Evolutionary conservation across 2,797 vertebrate genomes (phyloP).

Genomic region (Mareca penelope): DNA sequence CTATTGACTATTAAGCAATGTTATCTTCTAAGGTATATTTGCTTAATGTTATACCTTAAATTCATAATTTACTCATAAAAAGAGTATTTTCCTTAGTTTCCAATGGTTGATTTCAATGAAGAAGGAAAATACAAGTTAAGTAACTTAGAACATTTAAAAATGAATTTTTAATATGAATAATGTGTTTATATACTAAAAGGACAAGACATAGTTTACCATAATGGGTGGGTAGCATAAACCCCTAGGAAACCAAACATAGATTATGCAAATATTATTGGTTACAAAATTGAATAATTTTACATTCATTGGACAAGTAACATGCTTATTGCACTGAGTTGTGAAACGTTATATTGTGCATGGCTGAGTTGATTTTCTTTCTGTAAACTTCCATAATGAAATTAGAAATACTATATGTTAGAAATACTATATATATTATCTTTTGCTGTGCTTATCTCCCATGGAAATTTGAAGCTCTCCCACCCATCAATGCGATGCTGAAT

Average conservation of each 20-base stretch:
- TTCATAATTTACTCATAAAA: not conserved
- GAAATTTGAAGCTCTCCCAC: not conserved
- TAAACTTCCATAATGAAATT: not conserved
- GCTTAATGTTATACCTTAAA: not conserved
- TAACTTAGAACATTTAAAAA: not conserved
- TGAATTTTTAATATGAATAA: not conserved
- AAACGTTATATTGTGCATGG: not conserved
- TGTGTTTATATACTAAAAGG: not conserved
- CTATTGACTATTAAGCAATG: not conserved
- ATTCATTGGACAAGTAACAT: not conserved
- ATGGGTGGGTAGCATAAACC: not conserved
- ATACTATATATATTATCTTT: not conserved
- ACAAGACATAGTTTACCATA: not conserved
- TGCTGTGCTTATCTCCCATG: not conserved
- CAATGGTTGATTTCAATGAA: not conserved
- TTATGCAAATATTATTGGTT: not conserved
- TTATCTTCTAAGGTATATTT: not conserved
- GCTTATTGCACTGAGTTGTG: not conserved
- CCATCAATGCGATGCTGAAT: not conserved
- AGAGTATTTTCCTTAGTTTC: not conserved
- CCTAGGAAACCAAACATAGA: not conserved
- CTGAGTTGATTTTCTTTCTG: not conserved
- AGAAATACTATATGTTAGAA: not conserved
- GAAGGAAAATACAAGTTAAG: not conserved
- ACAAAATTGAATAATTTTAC: constrained; percentile 3